Evolutionary conservation across 2,888 invertebrate species (phyloP).

Genomic region (Ormyrus thymus): DNA sequence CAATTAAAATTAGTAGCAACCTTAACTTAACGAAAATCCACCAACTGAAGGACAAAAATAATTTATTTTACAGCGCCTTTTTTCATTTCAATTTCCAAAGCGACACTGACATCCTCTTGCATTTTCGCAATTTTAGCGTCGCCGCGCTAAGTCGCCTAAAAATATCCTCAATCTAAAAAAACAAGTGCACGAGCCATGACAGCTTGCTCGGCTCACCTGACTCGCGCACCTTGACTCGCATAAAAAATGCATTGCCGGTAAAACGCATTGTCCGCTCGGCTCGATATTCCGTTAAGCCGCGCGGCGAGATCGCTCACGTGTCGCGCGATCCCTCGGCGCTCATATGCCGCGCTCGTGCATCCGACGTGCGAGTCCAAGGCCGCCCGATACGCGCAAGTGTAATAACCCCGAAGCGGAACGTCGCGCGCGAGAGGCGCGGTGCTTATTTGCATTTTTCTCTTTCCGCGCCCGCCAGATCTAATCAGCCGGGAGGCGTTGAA

Average conservation of each 20-base stretch:
- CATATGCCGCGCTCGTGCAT: no score
- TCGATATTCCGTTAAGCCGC: conserved; percentile 24
- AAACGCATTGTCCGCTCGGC: conserved; percentile 17
- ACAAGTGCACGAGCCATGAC: neutral
- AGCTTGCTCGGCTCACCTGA: neutral
- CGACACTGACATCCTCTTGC: no score
- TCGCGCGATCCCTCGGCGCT: neutral
- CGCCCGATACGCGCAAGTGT: conserved; percentile 1
- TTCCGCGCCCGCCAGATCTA: neutral
- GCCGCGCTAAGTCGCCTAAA: no score
- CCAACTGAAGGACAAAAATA: no score
- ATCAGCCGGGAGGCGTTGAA: conserved; percentile 18
- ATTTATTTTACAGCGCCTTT: no score
- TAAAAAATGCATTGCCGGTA: conserved; percentile 14
- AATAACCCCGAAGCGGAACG: conserved; percentile 36
- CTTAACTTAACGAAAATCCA: no score
- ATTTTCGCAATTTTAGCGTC: no score
- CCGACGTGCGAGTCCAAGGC: neutral
- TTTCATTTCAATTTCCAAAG: no score
- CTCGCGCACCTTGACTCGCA: neutral
- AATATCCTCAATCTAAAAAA: neutral
- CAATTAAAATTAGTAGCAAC: no score
- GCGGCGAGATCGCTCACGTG: conserved; percentile 6
- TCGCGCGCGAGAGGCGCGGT: neutral
- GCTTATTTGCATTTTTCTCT: conserved; percentile 11